phyloP scores from a whole-genome alignment of 2,113 vertebrate genomes.

The Bufo bufo region DNA sequence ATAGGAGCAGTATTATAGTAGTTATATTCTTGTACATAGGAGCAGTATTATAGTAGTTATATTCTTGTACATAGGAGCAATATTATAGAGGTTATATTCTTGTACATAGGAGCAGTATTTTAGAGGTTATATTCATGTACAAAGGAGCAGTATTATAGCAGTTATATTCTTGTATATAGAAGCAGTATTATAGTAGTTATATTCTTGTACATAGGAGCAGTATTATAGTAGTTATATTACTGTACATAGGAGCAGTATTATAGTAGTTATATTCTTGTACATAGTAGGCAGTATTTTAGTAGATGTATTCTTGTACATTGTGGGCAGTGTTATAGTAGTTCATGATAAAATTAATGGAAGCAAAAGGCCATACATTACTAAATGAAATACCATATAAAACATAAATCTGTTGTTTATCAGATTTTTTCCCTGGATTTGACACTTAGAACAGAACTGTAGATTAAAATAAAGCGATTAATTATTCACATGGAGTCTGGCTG shows the following conservation, averaged over 20 bases:
- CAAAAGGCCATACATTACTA: background rate
- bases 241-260: background rate
- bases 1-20: too few species aligned
- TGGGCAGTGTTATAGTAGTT: too few species aligned
- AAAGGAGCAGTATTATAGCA: too few species aligned
- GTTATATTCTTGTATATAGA: too few species aligned
- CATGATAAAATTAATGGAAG: background rate
- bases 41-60: too few species aligned
- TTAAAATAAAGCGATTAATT: slow-evolving; percentile 4
- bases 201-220: too few species aligned
- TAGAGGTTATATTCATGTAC: too few species aligned
- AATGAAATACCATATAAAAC: background rate
- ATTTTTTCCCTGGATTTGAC: background rate
- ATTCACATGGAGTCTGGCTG: background rate
- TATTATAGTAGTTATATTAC: background rate
- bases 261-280: background rate
- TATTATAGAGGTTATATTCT: too few species aligned
- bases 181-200: too few species aligned
- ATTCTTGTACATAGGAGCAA: too few species aligned
- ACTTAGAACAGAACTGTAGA: background rate
- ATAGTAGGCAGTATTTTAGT: background rate
- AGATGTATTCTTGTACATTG: background rate
- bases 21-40: too few species aligned
- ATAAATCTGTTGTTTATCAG: background rate
- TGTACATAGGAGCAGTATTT: too few species aligned